Percentiles rank a stretch among this genome's conserved stretches.
phyloP scores from a whole-genome alignment of 2,113 vertebrate species.

The Pica pica region DNA sequence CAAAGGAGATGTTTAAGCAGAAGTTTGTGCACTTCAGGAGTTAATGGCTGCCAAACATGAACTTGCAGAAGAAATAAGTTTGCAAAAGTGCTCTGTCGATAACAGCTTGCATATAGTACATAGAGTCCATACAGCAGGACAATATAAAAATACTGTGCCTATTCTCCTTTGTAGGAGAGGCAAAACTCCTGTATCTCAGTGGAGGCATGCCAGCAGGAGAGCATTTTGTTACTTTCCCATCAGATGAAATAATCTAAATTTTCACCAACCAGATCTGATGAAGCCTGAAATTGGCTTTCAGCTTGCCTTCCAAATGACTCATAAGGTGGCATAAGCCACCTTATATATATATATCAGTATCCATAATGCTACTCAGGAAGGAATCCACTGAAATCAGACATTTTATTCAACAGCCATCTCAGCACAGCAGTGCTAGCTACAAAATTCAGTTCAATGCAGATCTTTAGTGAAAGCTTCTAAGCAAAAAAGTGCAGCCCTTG shows the following conservation, averaged over 20 bases:
- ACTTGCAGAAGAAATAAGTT: neutral
- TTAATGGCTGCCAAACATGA: neutral
- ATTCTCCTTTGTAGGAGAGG: neutral
- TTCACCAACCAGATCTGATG: neutral
- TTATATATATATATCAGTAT: too few relatives aligned
- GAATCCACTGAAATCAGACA: neutral
- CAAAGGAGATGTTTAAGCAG: neutral
- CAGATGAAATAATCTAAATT: neutral
- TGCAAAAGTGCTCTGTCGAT: neutral
- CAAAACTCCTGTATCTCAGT: neutral
- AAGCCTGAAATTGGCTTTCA: neutral
- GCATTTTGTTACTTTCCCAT: neutral
- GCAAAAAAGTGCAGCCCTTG: neutral
- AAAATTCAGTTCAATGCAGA: neutral
- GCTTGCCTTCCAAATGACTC: neutral
- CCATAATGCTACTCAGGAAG: neutral
- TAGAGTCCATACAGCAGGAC: neutral
- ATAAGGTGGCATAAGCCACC: neutral
- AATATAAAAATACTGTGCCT: neutral
- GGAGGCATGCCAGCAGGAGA: neutral
- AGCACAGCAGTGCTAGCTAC: neutral
- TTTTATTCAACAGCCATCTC: neutral
- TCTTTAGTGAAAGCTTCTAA: neutral
- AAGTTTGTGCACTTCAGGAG: neutral
- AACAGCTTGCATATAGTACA: neutral